These are phyloP conservation scores for Steromphala cineraria DNA, from an alignment of 2,888 invertebrate genomes.

Conservation along the genomic window DNA sequence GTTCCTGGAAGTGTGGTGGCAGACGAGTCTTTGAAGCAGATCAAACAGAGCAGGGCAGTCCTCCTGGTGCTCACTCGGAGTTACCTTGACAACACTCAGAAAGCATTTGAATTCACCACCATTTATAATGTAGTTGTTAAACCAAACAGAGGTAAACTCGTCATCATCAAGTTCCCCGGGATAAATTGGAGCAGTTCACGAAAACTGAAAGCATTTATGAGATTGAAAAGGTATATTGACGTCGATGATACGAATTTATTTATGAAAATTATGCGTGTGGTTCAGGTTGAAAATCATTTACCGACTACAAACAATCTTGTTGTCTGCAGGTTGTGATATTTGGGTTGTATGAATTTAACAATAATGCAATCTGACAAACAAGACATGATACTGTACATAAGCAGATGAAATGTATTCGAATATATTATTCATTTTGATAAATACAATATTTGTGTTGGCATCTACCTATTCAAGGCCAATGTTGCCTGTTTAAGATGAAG, in stretches of 20 bases:
- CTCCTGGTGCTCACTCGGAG: background rate
- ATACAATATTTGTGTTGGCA: too few species aligned
- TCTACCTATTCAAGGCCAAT: too few species aligned
- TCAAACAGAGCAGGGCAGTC: background rate
- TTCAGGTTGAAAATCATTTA: too few species aligned
- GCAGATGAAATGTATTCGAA: too few species aligned
- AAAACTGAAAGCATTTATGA: background rate
- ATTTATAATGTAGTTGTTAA: background rate
- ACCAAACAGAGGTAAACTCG: background rate
- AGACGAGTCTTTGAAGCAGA: background rate
- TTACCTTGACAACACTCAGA: background rate
- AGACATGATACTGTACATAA: too few species aligned
- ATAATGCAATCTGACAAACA: too few species aligned
- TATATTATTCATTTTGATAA: too few species aligned
- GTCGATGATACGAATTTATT: background rate
- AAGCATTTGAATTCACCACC: background rate
- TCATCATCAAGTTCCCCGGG: background rate
- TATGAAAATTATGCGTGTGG: too few species aligned
- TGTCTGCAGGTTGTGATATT: too few species aligned
- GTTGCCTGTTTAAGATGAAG: too few species aligned
- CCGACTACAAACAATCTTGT: too few species aligned
- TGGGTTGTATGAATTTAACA: too few species aligned
- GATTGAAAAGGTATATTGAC: background rate
- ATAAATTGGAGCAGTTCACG: background rate
- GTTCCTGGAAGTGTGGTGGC: background rate